Evolutionary conservation across 1,140 invertebrate species (phyloP).

Genomic region (Euura lappo): DNA sequence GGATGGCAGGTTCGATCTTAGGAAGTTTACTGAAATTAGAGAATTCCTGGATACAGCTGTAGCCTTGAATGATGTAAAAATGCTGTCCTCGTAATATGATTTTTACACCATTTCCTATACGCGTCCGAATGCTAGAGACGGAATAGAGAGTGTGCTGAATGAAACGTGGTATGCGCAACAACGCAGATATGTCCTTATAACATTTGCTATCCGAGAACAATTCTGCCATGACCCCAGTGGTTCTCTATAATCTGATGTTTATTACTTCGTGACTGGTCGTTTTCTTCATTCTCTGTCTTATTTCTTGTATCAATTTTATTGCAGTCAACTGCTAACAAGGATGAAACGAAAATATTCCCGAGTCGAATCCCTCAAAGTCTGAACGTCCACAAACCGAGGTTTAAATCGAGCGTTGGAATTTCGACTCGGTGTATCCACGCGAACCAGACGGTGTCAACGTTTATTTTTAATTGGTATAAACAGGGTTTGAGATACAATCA

Average conservation of each 20-base stretch:
- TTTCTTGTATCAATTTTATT: neutral
- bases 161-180: neutral
- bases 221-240: neutral
- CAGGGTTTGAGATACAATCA: neutral
- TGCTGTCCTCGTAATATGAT: neutral
- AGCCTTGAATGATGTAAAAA: neutral
- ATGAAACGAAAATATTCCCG: too few species aligned
- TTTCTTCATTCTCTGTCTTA: neutral
- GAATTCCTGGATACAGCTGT: too few species aligned
- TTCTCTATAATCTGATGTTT: constrained; percentile 1
- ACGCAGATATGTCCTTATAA: neutral
- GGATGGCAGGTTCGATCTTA: too few species aligned
- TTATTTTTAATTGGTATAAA: neutral
- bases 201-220: neutral
- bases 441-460: neutral
- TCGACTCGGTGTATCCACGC: too few species aligned
- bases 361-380: too few species aligned
- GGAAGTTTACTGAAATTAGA: too few species aligned
- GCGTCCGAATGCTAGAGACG: neutral
- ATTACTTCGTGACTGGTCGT: neutral
- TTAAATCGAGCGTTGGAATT: too few species aligned
- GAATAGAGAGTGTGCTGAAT: neutral
- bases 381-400: too few species aligned
- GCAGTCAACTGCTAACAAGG: neutral
- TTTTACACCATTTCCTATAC: neutral